Conservation (phyloP, 2,113 vertebrate genomes). For the Phylloscopus trochilus region DNA sequence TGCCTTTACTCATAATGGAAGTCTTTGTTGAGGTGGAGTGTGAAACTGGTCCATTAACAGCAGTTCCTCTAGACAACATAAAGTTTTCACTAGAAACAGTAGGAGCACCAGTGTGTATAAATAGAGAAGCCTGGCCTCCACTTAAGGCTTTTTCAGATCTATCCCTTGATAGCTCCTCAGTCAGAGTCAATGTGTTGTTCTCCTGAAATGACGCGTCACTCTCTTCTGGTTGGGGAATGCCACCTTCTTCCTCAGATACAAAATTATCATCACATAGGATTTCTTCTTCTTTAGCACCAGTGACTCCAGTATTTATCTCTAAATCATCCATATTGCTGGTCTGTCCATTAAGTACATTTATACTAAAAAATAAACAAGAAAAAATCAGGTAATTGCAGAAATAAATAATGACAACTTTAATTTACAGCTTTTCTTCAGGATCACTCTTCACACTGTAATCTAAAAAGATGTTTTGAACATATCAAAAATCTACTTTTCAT, state of each 20-base stretch:
- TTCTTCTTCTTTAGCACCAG: conserved; percentile 85
- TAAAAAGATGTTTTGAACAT: neutral
- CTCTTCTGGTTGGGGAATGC: conserved; percentile 82
- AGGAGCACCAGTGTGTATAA: conserved; percentile 89
- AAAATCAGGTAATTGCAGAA: conserved; percentile 52
- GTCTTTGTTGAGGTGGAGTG: conserved; percentile 88
- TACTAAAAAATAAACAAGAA: conserved; percentile 71
- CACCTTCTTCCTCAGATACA: conserved; percentile 78
- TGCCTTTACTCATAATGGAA: conserved; percentile 87
- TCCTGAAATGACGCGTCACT: conserved; percentile 79
- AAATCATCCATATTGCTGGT: conserved; percentile 83
- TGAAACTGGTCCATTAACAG: conserved; percentile 97
- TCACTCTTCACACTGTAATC: neutral
- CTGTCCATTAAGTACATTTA: conserved; percentile 78
- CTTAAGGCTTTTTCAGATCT: conserved; percentile 94
- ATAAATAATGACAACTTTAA: neutral
- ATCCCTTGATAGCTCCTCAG: conserved; percentile 85
- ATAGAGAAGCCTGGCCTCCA: conserved; percentile 89
- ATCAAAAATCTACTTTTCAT: neutral
- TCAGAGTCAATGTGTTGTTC: conserved; percentile 79
- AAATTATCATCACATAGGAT: conserved; percentile 79
- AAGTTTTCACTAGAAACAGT: conserved; percentile 86
- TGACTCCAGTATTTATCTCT: conserved; percentile 79
- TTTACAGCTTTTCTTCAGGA: neutral
- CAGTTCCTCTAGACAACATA: conserved; percentile 88